Evolutionary conservation across 2,888 invertebrate species (phyloP).

Genomic region (Fragum whitleyi): DNA sequence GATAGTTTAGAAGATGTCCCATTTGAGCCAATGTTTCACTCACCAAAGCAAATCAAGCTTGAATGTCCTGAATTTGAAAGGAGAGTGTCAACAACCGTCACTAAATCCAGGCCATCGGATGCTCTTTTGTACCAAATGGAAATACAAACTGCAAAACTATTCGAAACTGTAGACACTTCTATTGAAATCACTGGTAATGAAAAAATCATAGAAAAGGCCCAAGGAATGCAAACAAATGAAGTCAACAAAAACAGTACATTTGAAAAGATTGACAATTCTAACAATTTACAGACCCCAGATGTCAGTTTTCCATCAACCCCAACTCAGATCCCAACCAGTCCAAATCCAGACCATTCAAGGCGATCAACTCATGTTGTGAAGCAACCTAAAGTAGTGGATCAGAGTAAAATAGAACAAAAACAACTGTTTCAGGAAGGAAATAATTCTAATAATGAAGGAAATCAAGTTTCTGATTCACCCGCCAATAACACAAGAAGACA

Average conservation of each 20-base stretch:
- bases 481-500: conserved; percentile 38
- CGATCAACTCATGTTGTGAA: conserved; percentile 77
- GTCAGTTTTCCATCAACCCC: conserved; percentile 68
- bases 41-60: conserved; percentile 48
- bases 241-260: conserved; percentile 54
- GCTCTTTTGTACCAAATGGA: conserved; percentile 59
- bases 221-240: neutral
- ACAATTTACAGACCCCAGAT: conserved; percentile 14
- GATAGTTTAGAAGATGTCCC: conserved; percentile 53
- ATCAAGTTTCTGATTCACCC: neutral
- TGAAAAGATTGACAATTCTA: conserved; percentile 45
- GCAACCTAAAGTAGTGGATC: conserved; percentile 64
- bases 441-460: neutral
- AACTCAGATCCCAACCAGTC: conserved; percentile 71
- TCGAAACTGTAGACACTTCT: neutral
- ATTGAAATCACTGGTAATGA: conserved; percentile 2
- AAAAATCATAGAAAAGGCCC: neutral
- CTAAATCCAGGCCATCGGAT: conserved; percentile 73
- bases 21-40: conserved; percentile 39
- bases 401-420: conserved; percentile 54
- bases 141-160: conserved; percentile 39
- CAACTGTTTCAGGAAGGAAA: conserved; percentile 50
- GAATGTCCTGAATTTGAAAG: conserved; percentile 51
- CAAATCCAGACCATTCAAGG: conserved; percentile 69
- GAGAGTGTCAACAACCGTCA: conserved; percentile 71